Evolutionary conservation across 2,113 vertebrate genomes (phyloP).

Genomic region (Tylochromis polylepis): DNA sequence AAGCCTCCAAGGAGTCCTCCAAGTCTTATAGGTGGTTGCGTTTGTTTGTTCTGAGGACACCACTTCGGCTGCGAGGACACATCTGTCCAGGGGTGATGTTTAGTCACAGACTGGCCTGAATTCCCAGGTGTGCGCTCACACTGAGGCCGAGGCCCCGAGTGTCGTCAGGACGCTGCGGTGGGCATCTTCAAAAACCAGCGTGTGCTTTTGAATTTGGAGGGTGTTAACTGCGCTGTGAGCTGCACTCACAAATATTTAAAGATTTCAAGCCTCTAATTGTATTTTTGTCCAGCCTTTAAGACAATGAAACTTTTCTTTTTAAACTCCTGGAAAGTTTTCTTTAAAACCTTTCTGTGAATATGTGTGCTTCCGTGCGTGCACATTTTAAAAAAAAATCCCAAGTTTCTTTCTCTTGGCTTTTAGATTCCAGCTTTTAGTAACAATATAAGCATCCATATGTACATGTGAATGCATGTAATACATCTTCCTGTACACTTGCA

Average conservation of each 20-base stretch:
- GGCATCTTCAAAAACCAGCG: constrained; percentile 5
- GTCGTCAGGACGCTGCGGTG: constrained; percentile 7
- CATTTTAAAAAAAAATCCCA: not conserved
- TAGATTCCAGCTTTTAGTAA: not conserved
- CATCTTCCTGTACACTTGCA: not conserved
- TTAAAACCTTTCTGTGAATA: not conserved
- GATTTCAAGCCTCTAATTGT: not conserved
- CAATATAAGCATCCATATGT: not conserved
- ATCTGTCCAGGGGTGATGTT: constrained; percentile 49
- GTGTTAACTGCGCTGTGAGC: not conserved
- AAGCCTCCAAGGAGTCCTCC: not conserved
- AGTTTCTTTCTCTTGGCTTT: not conserved
- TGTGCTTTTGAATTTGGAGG: not conserved
- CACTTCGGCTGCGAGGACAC: constrained; percentile 9
- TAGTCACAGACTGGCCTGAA: constrained; percentile 31
- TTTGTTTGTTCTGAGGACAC: constrained; percentile 30
- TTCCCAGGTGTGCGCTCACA: constrained; percentile 57
- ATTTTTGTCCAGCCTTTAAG: not conserved
- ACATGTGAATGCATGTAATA: not conserved
- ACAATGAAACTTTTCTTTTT: not conserved
- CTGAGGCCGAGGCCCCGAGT: constrained; percentile 27
- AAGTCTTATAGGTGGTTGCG: constrained; percentile 22
- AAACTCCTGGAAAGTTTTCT: not conserved
- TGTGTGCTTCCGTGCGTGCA: not conserved
- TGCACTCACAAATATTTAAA: not conserved